Percentiles rank a stretch among this genome's conserved stretches.
phyloP scores from a whole-genome alignment of 2,113 vertebrate species.

The Perognathus longimembris region DNA sequence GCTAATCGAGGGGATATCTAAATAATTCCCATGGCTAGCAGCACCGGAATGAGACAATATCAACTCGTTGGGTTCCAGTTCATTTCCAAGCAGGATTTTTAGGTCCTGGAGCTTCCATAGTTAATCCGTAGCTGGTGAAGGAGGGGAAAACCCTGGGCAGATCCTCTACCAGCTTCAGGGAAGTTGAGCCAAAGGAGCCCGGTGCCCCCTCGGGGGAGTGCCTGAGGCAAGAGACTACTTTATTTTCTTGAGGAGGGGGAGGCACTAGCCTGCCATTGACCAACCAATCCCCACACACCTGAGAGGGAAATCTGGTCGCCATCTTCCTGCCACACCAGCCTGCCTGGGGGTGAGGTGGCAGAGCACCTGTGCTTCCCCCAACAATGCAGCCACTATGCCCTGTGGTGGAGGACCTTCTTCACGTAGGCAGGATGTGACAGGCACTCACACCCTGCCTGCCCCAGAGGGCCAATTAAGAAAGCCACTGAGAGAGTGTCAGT shows the following conservation, averaged over 20 bases:
- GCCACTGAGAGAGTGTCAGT: not conserved
- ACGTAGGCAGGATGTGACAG: not conserved
- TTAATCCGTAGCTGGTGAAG: not conserved
- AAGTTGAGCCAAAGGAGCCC: not conserved
- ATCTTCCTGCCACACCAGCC: not conserved
- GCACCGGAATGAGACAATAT: not conserved
- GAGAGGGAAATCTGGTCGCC: not conserved
- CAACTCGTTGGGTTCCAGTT: not conserved
- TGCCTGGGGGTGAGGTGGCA: fast-evolving
- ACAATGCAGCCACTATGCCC: fast-evolving
- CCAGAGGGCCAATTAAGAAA: conserved; percentile 53
- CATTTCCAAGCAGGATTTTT: not conserved
- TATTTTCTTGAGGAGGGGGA: no score
- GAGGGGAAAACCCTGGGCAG: no score
- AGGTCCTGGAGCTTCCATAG: not conserved
- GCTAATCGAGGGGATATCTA: not conserved
- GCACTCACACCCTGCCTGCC: not conserved
- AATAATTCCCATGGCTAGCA: conserved; percentile 40
- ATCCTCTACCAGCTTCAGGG: not conserved
- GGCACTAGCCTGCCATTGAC: not conserved
- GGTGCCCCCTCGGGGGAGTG: not conserved
- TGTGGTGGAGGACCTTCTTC: not conserved
- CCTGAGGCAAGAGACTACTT: not conserved
- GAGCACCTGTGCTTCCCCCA: fast-evolving
- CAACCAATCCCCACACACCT: not conserved